Evolutionary conservation across 92 coral and sea anemone species (phyloP).

Genomic region (Zoanthus sansibaricus): DNA sequence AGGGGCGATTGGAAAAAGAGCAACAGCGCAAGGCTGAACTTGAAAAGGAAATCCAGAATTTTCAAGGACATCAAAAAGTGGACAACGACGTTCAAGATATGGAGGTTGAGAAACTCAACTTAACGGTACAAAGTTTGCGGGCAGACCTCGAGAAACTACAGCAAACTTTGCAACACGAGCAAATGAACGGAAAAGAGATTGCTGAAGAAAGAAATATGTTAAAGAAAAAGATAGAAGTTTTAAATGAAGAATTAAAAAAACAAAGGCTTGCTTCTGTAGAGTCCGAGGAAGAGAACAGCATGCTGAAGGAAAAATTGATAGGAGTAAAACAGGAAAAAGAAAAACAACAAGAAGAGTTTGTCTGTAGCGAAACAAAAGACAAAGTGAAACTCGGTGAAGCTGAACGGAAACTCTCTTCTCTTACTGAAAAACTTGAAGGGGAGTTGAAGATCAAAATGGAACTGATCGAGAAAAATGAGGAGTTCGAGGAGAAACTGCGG

Average conservation of each 20-base stretch:
- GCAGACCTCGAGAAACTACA: conserved; percentile 48
- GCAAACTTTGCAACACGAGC: conserved; percentile 31
- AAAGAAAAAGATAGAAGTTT: conserved; percentile 15
- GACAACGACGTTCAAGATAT: conserved; percentile 41
- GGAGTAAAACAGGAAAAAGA: conserved; percentile 64
- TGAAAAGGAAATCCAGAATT: conserved; percentile 38
- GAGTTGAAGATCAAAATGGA: conserved; percentile 41
- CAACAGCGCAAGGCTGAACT: conserved; percentile 30
- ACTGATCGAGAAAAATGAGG: conserved; percentile 28
- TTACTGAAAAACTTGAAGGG: conserved; percentile 47
- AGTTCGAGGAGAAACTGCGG: conserved; percentile 17
- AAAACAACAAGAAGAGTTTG: conserved; percentile 65
- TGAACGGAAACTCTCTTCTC: conserved; percentile 49
- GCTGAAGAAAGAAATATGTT: conserved; percentile 43
- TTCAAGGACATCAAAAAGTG: conserved; percentile 35
- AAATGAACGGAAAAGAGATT: conserved; percentile 16
- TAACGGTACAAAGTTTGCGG: conserved; percentile 45
- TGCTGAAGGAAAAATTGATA: conserved; percentile 67
- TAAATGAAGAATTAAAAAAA: conserved; percentile 36
- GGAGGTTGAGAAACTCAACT: conserved; percentile 47
- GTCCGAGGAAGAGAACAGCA: conserved; percentile 68
- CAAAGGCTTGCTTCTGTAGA: conserved; percentile 58
- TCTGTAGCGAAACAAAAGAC: conserved; percentile 67
- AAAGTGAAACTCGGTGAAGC: conserved; percentile 66
- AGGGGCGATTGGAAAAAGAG: conserved; percentile 50